Base-by-base conservation (phyloP, 1,140 invertebrate species). In the Tetragnatha versicolor region DNA sequence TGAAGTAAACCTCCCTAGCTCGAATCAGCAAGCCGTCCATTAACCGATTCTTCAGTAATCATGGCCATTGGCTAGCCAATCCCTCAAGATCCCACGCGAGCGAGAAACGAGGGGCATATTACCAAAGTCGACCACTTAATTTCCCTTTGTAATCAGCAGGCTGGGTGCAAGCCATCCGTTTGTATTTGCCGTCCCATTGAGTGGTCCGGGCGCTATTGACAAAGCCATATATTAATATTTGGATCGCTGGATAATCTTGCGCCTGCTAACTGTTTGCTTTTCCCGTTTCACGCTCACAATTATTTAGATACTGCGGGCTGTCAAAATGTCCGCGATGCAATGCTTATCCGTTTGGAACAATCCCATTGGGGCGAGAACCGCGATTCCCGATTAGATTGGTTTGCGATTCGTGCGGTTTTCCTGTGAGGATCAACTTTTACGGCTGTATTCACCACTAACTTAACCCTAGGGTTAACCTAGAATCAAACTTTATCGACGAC, bases 221-320 rank as follows among this genome's bases (percentile, higher is more conserved):
- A 65, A 58, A 65, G 35, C 33, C 35, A 65, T 65, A 42, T 42
- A 42, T 65, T 42, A 65, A 42, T 65, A 65, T 65, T 65, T 65
- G 61, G 61, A 42, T 65, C 61, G 29, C 61, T 65, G 37, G 10
- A 6, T 42, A 39, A 65, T 42, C 39, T 42, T 65, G 39, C 61
- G 35, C 29, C 3, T 65, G 20, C 35, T 65, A 65, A 45, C 39
- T 42, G 39, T 65, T 65, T 65, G 61, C 61, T 65, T 39, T 65
- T 65, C 61, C 35, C 17, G 61, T 65, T 65, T 65, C 22, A 27
- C 35, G 37, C 61, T 42, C 17, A 37, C 39, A 65, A 42, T 65
- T 42, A 65, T 65, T 65, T 65, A 65, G 61, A 42, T 65, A 42
- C 37, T 27, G 12, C 27, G 42, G 42, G 29, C 61, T 25, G 27